A percentile compares a stretch with the other conserved stretches of the same genome.
Conservation (phyloP, 2,113 vertebrate genomes). For the Australoheros scitulus region DNA sequence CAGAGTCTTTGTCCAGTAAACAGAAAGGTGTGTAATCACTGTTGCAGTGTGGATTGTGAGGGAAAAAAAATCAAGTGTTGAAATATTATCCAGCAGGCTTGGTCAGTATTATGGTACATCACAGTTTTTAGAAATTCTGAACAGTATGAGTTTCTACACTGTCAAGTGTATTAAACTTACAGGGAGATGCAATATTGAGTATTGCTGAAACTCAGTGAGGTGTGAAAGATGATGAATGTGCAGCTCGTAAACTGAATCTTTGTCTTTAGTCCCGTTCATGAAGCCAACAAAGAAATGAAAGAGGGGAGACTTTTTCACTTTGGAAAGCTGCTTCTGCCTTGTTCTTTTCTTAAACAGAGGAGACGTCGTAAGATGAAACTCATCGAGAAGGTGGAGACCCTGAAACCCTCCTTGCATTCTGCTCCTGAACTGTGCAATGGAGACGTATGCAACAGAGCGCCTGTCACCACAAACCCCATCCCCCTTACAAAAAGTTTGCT, state of each 20-base stretch:
- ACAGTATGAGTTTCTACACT: neutral
- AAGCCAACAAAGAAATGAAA: neutral
- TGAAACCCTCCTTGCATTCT: slow-evolving; percentile 77
- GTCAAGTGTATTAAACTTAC: neutral
- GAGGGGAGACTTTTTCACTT: no score
- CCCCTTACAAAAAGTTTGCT: slow-evolving; percentile 79
- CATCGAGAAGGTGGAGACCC: slow-evolving; percentile 84
- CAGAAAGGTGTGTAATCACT: slow-evolving; percentile 86
- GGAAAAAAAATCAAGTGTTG: no score
- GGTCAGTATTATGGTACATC: no score
- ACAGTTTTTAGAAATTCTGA: no score
- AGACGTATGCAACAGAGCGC: slow-evolving; percentile 80
- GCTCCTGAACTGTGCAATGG: slow-evolving; percentile 82
- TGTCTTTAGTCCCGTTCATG: neutral
- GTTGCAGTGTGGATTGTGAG: neutral
- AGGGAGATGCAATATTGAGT: neutral
- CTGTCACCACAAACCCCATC: slow-evolving; percentile 79
- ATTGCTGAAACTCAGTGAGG: neutral
- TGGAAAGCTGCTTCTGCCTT: neutral
- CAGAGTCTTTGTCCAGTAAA: slow-evolving; percentile 85
- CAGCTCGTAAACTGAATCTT: neutral
- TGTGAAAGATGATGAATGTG: neutral
- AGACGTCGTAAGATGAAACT: slow-evolving; percentile 87
- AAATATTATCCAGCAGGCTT: no score
- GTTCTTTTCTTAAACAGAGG: slow-evolving; percentile 76